Base-by-base conservation (phyloP, 2,113 vertebrate species). In the Zapornia atra region DNA sequence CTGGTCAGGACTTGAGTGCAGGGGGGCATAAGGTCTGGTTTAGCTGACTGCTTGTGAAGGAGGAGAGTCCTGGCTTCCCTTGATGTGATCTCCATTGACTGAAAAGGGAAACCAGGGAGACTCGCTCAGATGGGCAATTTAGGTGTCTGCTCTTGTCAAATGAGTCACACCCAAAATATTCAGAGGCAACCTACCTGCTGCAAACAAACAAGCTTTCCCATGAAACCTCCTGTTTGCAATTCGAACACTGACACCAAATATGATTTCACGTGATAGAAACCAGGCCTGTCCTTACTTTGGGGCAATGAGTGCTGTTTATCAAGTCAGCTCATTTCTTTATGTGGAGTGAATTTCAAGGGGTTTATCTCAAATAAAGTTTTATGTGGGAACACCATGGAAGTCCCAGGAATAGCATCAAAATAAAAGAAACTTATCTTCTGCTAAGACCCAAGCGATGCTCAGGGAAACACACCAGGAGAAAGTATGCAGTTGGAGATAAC, bases 181-280 rank as follows among this genome's bases (percentile, higher is more conserved):
- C 91, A 88, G 75, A 97, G 72, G 40, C 91, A 89, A 71, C 77
- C 56, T 94, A 88, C 86, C 29, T 33, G 64, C 88, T 95, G 76
- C 73, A 75, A 79, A 81, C 72, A 38, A 83, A 79, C 46, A 50
- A 76, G 57, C 80, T 95, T 94, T 96, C 94, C 83, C 92, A 84
- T 92, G 92, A 84, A 92, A 92, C 69, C 83, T 92, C 65, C 80
- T 88, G 80, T 34, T 96, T 78, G 48, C 59, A 66, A 33, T 83
- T 86, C 3, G 5, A 64, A 66, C 71, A 21, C 91, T 77, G 83
- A 82, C 92, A 92, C 64, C 63, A 54, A 44, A 81, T 40, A 77
- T 92, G 83, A 26, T 78, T 96, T 96, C 92, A 72, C 89, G 79
- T 86, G 86, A 82, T 95, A 95, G 88, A 68, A 94, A 95, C 86